Base-by-base conservation (phyloP, 2,888 invertebrate genomes). In the Mamestra brassicae region DNA sequence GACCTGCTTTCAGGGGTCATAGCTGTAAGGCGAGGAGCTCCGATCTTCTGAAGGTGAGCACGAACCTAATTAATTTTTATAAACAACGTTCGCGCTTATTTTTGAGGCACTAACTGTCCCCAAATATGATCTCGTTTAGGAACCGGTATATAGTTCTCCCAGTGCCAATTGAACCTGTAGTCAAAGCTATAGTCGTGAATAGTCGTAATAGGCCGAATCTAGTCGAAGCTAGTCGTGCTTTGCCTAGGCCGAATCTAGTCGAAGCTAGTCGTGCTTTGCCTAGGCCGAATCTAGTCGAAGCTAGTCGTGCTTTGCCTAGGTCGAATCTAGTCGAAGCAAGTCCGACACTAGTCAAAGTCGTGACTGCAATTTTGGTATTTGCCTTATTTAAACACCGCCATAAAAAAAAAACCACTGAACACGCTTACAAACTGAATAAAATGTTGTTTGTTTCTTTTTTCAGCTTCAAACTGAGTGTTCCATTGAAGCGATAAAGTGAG, bases 1-100 rank as follows among this genome's bases (percentile, higher is more conserved):
- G 81, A 61, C 79, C 80, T 83, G 78, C 26, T 85, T 88, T 65
- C 85, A 87, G 88, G 80, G 77, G 71, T 74, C 83, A 55, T n/a
- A 45, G 64, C 63, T 69, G 60, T 62, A 64, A 65, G 45, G 57
- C 71, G 61, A 73, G 60, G 15, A 69, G 61, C 67, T 47, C 34
- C 15, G 57, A 42, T 15, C 34, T 36, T 34, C 7, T 52, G 8
- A 76, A 82, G 86, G 86, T 86, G 67, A 83, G 62, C 47, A 13
- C 15, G 47, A 4, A 50, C 34, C 13, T 5, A 8, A 36, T 13
- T 38, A 4, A 42, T 72, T 17, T 10, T 15, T 17, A 42, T 8
- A 15, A 34, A 15, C 10, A 17, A 68, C 47, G 15, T 15, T 26
- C 5, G 45, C 52, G 0, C 10, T 11, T 1, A 15, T 34, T 69